Conservation (phyloP, 1,140 invertebrate species). For the Oryzaephilus surinamensis region DNA sequence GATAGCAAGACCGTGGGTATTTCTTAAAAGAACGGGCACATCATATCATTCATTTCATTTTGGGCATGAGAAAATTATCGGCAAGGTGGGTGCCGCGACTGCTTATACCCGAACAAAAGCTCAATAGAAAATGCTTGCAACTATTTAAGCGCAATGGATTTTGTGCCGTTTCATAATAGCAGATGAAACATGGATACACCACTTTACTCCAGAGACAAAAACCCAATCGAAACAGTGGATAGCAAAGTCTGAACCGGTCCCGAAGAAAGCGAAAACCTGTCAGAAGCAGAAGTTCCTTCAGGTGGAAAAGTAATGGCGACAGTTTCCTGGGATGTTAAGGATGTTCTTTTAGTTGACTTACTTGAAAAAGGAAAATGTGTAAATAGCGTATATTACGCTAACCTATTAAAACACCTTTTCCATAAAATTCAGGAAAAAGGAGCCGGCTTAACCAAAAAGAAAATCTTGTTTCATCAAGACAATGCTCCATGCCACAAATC, state of each 20-base stretch:
- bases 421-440: conserved; percentile 20
- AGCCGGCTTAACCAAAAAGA: conserved; percentile 8
- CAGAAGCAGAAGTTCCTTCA: too few relatives aligned
- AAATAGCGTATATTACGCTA: conserved; percentile 15
- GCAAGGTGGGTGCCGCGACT: too few relatives aligned
- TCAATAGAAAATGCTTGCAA: too few relatives aligned
- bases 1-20: too few relatives aligned
- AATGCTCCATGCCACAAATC: too few relatives aligned
- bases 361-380: conserved; percentile 25
- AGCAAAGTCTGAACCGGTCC: conserved; percentile 22
- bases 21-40: too few relatives aligned
- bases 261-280: conserved; percentile 22
- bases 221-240: conserved; percentile 30
- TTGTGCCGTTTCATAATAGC: too few relatives aligned
- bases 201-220: conserved; percentile 31
- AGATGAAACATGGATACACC: too few relatives aligned
- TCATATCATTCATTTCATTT: too few relatives aligned
- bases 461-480: conserved; percentile 27
- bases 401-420: conserved; percentile 17
- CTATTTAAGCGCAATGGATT: too few relatives aligned
- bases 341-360: conserved; percentile 29
- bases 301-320: conserved; percentile 28
- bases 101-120: too few relatives aligned
- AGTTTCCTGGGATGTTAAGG: conserved; percentile 18
- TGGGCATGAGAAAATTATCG: too few relatives aligned